Evolutionary conservation across 2,113 vertebrate species (phyloP).

Genomic region (Clinocottus analis): DNA sequence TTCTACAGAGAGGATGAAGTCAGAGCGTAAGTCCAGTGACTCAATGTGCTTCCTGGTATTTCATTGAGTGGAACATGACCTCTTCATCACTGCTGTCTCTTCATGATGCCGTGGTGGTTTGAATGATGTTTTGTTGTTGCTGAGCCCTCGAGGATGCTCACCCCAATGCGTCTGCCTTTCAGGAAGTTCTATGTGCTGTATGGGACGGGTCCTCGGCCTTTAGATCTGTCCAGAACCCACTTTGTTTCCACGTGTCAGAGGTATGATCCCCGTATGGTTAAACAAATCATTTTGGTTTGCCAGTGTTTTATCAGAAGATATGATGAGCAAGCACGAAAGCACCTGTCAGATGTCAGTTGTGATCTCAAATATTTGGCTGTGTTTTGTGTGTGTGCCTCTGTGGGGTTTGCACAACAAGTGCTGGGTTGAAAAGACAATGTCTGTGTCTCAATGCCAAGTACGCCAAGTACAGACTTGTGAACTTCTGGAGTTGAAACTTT

Average conservation of each 20-base stretch:
- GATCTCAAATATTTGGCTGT: neutral
- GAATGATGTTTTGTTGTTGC: neutral
- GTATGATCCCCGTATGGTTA: slow-evolving; percentile 66
- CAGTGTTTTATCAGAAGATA: neutral
- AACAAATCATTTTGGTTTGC: neutral
- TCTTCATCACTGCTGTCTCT: neutral
- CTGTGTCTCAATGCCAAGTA: too few species aligned
- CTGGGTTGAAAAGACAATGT: neutral
- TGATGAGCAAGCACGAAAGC: too few species aligned
- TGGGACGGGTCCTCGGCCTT: slow-evolving; percentile 80
- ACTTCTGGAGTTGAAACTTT: too few species aligned
- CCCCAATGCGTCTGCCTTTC: slow-evolving; percentile 22
- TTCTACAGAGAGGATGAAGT: slow-evolving; percentile 90
- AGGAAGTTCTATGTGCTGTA: slow-evolving; percentile 91
- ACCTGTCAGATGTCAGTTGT: neutral
- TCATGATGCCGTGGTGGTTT: neutral
- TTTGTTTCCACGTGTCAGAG: slow-evolving; percentile 90
- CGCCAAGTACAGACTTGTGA: too few species aligned
- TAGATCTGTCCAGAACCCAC: slow-evolving; percentile 84
- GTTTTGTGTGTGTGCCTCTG: neutral
- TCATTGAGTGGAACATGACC: neutral
- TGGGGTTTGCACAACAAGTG: neutral
- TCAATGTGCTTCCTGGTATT: neutral
- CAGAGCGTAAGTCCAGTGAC: slow-evolving; percentile 88
- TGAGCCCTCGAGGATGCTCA: neutral